Evolutionary conservation across 1,140 invertebrate species (phyloP), one percentile per base, ranked within the genome.

Genomic region (Drosophila truncata): DNA sequence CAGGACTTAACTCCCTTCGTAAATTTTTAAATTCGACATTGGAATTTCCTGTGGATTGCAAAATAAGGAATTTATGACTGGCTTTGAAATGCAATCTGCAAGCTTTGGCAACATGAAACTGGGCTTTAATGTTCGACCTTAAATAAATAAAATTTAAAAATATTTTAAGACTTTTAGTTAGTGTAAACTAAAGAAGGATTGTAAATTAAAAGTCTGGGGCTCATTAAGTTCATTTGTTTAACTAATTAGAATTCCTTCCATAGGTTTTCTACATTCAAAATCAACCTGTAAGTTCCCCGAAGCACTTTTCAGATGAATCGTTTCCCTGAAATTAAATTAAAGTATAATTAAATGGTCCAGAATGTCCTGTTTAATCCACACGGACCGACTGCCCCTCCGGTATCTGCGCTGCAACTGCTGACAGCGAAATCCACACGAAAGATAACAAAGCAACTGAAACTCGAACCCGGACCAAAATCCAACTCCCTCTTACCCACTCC

Each of bases 401-500:
- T 18, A 31, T 50, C 49, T 20, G n/a, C 44, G 4, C 14, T 41
- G 33, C 18, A 44, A 47, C 60, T 75, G 83, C 83, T 67, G 83
- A 79, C 83, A 86, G 75, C 44, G 18, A 58, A 82, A 64, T 87
- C 75, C 83, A 64, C 74, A 71, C 42, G 46, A 82, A 77, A 82
- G 66, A 58, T 77, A 77, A 57, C 47, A 63, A 60, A 71, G 55
- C 49, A 60, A 47, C 47, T 50, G 29, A 41, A 49, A 25, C 37
- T 31, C 13, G 20, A 10, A n/a, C 18, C 55, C 42, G 20, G 50
- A 47, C 20, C 23, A 50, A 49, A 64, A 59, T 39, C 31, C 74
- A 76, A 77, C 74, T 41, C 64, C 35, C 47, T 31, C 27, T 9
- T 14, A 14, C 55, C 31, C 63, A 55, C 44, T 66, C 73, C 67